phyloP scores from a whole-genome alignment of 2,797 vertebrate species.

The Labroides dimidiatus region DNA sequence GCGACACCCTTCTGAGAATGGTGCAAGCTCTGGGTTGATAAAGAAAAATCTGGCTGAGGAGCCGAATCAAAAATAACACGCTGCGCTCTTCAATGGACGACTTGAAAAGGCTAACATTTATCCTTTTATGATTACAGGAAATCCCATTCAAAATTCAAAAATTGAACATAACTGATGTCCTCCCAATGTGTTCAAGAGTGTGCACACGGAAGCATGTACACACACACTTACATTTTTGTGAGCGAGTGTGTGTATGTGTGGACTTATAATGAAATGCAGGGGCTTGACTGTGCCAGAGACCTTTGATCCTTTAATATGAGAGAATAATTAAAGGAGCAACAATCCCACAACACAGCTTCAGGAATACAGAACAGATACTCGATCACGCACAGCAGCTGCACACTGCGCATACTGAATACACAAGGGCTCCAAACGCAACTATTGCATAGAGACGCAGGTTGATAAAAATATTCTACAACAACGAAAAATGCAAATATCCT shows the following conservation, averaged over 20 bases:
- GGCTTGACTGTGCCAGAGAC: slow-evolving; percentile 75
- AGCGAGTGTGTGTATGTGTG: slow-evolving; percentile 8
- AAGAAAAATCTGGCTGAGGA: slow-evolving; percentile 41
- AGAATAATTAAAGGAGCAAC: slow-evolving; percentile 88
- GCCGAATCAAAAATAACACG: slow-evolving; percentile 47
- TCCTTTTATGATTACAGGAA: slow-evolving; percentile 53
- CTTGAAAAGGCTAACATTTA: slow-evolving; percentile 44
- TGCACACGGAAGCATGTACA: slow-evolving; percentile 13
- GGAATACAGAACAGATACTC: slow-evolving; percentile 81
- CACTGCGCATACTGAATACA: slow-evolving; percentile 61
- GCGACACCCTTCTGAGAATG: slow-evolving; percentile 60
- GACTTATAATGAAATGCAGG: slow-evolving; percentile 76
- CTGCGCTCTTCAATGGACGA: slow-evolving; percentile 40
- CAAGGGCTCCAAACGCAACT: slow-evolving; percentile 43
- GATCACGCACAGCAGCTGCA: slow-evolving; percentile 51
- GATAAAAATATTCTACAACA: slow-evolving; percentile 39
- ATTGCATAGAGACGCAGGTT: slow-evolving; percentile 37
- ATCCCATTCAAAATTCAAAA: slow-evolving; percentile 37
- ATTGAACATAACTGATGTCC: slow-evolving; percentile 45
- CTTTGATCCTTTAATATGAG: slow-evolving; percentile 88
- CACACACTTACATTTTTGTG: neutral
- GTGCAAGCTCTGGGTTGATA: slow-evolving; percentile 50
- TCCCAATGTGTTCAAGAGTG: slow-evolving; percentile 21
- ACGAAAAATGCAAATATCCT: slow-evolving; percentile 53
- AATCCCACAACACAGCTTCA: slow-evolving; percentile 76